These are phyloP conservation scores for Allygus modestus DNA, from an alignment of 2,888 invertebrate species.

Conservation along the genomic window DNA sequence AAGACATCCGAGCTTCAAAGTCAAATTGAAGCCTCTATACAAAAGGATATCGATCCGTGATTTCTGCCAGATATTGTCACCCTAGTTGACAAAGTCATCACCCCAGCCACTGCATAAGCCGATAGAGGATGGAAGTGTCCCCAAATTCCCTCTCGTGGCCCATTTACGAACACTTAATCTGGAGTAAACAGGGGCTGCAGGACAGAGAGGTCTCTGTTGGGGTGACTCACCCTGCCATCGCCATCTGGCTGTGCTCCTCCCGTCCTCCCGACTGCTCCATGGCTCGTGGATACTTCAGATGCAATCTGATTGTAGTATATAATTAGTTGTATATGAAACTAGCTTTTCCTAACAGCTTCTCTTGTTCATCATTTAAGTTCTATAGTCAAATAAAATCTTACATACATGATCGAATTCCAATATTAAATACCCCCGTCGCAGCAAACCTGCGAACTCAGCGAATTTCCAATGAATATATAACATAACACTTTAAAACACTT, in stretches of 20 bases:
- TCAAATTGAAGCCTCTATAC: too few relatives aligned
- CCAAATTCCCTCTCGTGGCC: constrained; percentile 36
- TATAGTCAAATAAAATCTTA: too few relatives aligned
- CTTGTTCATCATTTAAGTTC: too few relatives aligned
- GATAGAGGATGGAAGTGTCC: constrained; percentile 21
- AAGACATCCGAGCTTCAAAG: too few relatives aligned
- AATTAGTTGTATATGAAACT: too few relatives aligned
- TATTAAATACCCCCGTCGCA: too few relatives aligned
- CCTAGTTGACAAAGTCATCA: constrained; percentile 26
- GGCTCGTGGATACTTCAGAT: neutral
- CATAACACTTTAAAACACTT: too few relatives aligned
- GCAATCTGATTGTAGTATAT: too few relatives aligned
- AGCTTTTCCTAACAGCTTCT: too few relatives aligned
- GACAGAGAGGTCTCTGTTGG: neutral
- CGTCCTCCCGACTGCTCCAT: neutral
- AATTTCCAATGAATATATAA: too few relatives aligned
- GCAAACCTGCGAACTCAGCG: too few relatives aligned
- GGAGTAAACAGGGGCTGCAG: constrained; percentile 24
- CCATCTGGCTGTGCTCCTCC: constrained; percentile 17
- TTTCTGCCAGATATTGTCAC: neutral
- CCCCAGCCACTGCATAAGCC: constrained; percentile 6
- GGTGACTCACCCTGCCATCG: constrained; percentile 30
- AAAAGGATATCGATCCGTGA: neutral
- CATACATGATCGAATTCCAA: too few relatives aligned
- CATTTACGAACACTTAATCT: constrained; percentile 53